Percentiles rank a stretch among this genome's conserved stretches.
Conservation (phyloP, 2,888 invertebrate genomes). For the Belgica antarctica region DNA sequence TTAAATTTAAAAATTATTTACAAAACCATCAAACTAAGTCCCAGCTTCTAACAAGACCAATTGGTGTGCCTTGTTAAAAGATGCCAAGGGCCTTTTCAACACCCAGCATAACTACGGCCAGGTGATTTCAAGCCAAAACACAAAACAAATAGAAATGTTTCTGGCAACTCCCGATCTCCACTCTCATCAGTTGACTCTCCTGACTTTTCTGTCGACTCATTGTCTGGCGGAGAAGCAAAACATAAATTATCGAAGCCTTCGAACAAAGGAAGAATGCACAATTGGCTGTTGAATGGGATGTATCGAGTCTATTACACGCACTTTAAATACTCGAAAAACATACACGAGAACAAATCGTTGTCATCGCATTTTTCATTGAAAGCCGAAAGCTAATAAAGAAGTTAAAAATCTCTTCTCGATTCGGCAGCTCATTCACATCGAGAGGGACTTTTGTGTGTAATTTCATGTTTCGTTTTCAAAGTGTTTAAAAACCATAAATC, state of each 20-base stretch:
- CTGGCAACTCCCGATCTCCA: not conserved
- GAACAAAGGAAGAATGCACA: constrained; percentile 16
- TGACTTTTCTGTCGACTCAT: constrained; percentile 27
- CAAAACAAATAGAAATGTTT: not conserved
- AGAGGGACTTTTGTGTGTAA: not conserved
- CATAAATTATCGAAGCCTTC: constrained; percentile 38
- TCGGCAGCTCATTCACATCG: constrained; percentile 12
- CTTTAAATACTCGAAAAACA: constrained; percentile 20
- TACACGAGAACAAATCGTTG: constrained; percentile 22
- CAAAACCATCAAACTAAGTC: too few relatives aligned
- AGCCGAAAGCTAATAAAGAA: constrained; percentile 33
- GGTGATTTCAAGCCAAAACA: constrained; percentile 31
- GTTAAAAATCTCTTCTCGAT: constrained; percentile 25
- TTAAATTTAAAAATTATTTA: too few relatives aligned
- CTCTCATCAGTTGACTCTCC: not conserved
- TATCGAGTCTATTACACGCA: constrained; percentile 37
- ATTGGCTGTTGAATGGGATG: not conserved
- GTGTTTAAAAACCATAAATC: constrained; percentile 40
- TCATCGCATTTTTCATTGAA: constrained; percentile 8
- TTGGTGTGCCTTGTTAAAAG: too few relatives aligned
- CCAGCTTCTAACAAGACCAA: too few relatives aligned
- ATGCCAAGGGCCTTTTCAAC: not conserved
- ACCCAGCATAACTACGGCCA: constrained; percentile 25
- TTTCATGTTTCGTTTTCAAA: not conserved
- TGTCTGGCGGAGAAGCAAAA: not conserved